Evolutionary conservation across 2,888 invertebrate species (phyloP).

Genomic region (Adela reaumurella): DNA sequence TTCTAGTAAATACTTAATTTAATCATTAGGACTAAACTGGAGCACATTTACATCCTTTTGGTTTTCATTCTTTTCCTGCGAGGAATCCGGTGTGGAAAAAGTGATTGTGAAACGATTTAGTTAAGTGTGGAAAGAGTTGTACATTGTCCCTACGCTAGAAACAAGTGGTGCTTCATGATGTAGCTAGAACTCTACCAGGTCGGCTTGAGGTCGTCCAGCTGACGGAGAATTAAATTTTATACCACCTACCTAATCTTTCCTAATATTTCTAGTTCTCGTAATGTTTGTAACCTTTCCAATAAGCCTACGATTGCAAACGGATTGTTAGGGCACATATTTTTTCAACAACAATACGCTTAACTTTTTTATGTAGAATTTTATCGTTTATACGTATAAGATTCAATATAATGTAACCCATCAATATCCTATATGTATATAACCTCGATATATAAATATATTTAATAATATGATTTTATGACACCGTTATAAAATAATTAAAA

Average conservation of each 20-base stretch:
- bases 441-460: no score
- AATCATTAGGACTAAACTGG: no score
- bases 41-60: no score
- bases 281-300: neutral
- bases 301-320: neutral
- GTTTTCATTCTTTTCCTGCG: no score
- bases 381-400: conserved; percentile 39
- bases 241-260: neutral
- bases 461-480: no score
- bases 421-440: no score
- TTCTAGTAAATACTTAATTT: no score
- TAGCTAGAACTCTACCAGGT: conserved; percentile 26
- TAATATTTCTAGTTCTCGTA: neutral
- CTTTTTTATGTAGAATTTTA: conserved; percentile 28
- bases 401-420: conserved; percentile 17
- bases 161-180: conserved; percentile 55
- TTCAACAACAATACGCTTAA: no score
- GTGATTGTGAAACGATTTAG: neutral
- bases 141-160: conserved; percentile 57
- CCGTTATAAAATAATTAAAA: no score
- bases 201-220: conserved; percentile 8
- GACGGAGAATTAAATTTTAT: conserved; percentile 17
- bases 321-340: neutral
- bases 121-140: conserved; percentile 18
- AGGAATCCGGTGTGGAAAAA: no score